phyloP scores from a whole-genome alignment of 1,140 invertebrate genomes.

The Carcinoscorpius rotundicauda region DNA sequence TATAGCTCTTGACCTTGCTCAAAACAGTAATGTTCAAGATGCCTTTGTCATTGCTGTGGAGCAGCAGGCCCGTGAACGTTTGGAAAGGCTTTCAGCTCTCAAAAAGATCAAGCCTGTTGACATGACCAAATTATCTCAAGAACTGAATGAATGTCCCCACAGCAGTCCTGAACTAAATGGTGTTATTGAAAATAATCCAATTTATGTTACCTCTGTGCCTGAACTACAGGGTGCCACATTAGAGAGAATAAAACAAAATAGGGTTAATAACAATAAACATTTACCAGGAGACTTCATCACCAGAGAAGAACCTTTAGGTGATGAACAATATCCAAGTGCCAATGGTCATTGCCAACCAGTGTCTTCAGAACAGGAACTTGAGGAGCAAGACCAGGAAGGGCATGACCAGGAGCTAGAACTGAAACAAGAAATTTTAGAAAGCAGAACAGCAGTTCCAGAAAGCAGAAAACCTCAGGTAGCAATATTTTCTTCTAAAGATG shows the following conservation, averaged over 20 bases:
- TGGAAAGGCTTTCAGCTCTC: conserved; percentile 77
- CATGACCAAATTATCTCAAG: conserved; percentile 83
- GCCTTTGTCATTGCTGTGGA: conserved; percentile 95
- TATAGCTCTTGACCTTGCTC: conserved; percentile 73
- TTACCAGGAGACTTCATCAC: no score
- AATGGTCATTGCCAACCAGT: conserved; percentile 11
- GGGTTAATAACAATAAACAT: not conserved
- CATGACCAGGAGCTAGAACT: conserved; percentile 20
- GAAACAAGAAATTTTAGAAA: conserved; percentile 19
- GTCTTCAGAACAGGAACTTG: not conserved
- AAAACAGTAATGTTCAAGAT: conserved; percentile 78
- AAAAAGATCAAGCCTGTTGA: conserved; percentile 85
- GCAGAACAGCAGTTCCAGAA: no score
- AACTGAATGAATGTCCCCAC: conserved; percentile 53
- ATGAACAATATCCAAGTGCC: no score
- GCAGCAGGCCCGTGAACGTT: conserved; percentile 71
- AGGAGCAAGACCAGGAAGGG: not conserved
- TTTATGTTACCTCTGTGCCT: conserved; percentile 61
- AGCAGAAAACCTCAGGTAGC: not conserved
- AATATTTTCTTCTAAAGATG: not conserved
- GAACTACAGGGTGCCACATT: conserved; percentile 31
- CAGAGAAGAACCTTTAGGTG: no score
- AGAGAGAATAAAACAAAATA: conserved; percentile 16
- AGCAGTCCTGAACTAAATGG: conserved; percentile 51
- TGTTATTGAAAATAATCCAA: conserved; percentile 51